Percentiles rank a stretch among this genome's conserved stretches.
Evolutionary conservation across 2,113 vertebrate genomes (phyloP).

Genomic region (Cervus canadensis): DNA sequence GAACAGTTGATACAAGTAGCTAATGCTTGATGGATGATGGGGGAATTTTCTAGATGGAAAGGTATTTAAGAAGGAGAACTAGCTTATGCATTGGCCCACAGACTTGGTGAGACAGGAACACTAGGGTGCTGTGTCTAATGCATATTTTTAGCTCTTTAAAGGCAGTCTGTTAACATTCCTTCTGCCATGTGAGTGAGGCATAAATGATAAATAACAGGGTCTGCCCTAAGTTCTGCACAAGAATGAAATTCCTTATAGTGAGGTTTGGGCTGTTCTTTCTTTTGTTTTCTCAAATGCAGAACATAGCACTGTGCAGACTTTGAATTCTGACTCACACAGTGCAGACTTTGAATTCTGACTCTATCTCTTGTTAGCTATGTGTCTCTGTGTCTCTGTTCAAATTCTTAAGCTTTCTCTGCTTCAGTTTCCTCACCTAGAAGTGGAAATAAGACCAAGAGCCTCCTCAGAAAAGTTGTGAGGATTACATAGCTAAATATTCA

Average conservation of each 20-base stretch:
- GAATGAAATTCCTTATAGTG: background rate
- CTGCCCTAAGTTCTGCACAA: background rate
- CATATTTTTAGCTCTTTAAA: conserved; percentile 20
- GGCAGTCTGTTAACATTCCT: background rate
- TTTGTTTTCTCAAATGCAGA: conserved; percentile 1
- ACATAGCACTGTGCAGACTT: background rate
- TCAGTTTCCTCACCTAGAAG: background rate
- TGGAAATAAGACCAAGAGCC: background rate
- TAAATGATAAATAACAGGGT: conserved; percentile 44
- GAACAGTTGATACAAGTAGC: background rate
- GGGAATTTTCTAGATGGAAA: background rate
- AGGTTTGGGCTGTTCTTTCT: background rate
- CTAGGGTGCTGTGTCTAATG: background rate
- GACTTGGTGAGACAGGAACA: background rate
- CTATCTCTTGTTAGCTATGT: background rate
- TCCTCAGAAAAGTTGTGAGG: background rate
- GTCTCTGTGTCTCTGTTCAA: background rate
- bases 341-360: background rate
- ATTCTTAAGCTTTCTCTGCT: background rate
- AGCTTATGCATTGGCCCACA: background rate
- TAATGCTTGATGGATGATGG: background rate
- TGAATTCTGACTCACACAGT: background rate
- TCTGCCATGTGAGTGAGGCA: background rate
- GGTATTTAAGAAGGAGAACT: background rate
- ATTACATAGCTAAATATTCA: background rate